Conservation (phyloP, 2,797 vertebrate species). For the Nannoperca obscura region DNA sequence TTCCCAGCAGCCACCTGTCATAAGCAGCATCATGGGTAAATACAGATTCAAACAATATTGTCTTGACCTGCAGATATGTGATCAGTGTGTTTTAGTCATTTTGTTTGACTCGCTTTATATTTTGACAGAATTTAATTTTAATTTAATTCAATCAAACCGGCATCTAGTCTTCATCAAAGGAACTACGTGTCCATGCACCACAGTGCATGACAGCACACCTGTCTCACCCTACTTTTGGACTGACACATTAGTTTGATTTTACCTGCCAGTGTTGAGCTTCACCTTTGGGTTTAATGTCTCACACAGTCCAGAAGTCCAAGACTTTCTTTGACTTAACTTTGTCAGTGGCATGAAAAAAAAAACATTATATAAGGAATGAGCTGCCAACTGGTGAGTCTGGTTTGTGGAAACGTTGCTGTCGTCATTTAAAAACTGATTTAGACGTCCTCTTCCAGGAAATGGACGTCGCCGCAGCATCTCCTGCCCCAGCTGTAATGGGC, state of each 20-base stretch:
- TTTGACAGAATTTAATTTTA: background rate
- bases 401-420: conserved; percentile 8
- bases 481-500: conserved; percentile 97
- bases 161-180: background rate
- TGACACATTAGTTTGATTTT: background rate
- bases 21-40: conserved; percentile 95
- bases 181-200: background rate
- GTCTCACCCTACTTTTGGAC: background rate
- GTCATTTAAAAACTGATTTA: background rate
- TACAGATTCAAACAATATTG: background rate
- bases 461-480: conserved; percentile 96
- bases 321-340: background rate
- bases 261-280: background rate
- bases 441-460: conserved; percentile 81
- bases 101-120: background rate
- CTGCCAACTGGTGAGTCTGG: background rate
- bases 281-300: background rate
- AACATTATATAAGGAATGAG: background rate
- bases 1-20: conserved; percentile 95
- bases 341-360: background rate
- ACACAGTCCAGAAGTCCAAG: background rate
- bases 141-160: no score
- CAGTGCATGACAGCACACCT: background rate
- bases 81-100: background rate
- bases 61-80: background rate